Evolutionary conservation across 2,888 invertebrate genomes (phyloP).

Genomic region (Cremastobaeus sp.): DNA sequence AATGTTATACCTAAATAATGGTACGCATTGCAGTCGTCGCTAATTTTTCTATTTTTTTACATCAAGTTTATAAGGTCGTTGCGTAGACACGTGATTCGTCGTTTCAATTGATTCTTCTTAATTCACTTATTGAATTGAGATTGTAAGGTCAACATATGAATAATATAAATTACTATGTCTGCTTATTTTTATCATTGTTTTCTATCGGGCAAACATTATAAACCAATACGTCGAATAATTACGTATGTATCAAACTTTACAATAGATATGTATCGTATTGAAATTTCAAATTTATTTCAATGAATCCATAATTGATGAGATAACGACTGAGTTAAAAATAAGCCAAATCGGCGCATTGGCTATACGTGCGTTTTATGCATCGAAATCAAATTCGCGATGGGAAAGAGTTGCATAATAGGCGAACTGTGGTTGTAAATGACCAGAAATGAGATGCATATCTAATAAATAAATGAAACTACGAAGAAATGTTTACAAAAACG

Average conservation of each 20-base stretch:
- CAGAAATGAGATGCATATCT: conserved; percentile 69
- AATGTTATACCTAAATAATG: conserved; percentile 56
- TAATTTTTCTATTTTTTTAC: no score
- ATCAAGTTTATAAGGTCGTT: no score
- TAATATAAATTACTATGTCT: no score
- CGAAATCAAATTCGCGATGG: conserved; percentile 16
- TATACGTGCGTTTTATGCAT: conserved; percentile 32
- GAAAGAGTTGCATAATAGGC: background rate
- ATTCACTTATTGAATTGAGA: no score
- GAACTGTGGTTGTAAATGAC: conserved; percentile 22
- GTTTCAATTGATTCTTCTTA: no score
- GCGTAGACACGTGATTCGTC: no score
- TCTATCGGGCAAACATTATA: conserved; percentile 7
- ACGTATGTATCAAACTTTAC: conserved; percentile 37
- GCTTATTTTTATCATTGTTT: no score
- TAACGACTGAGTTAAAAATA: conserved; percentile 29
- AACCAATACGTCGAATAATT: conserved; percentile 27
- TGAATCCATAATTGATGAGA: conserved; percentile 49
- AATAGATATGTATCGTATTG: conserved; percentile 45
- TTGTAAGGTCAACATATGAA: no score
- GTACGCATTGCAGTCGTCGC: no score
- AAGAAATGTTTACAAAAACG: conserved; percentile 59
- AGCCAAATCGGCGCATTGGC: conserved; percentile 23
- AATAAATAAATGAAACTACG: conserved; percentile 66
- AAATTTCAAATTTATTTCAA: conserved; percentile 50